A percentile compares a stretch with the other conserved stretches of the same genome.
Conservation (phyloP, 2,797 vertebrate species). For the Pipistrellus kuhlii region DNA sequence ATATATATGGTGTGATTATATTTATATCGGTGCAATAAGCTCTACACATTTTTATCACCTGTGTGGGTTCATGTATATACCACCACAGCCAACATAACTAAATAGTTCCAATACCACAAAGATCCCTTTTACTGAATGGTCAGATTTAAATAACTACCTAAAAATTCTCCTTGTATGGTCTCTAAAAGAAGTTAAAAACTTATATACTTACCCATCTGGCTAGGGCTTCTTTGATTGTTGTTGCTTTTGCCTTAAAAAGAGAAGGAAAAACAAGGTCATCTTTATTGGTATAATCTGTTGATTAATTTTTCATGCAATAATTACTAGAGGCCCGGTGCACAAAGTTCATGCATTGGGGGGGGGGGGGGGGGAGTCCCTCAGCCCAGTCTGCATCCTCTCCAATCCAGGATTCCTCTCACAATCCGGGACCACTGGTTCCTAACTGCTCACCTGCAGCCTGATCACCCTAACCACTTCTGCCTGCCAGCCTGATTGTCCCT, state of each 20-base stretch:
- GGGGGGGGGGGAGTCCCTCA: no score
- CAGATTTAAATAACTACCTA: conserved; percentile 35
- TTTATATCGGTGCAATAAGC: not conserved
- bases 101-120: not conserved
- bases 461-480: no score
- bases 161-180: conserved; percentile 19
- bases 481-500: no score
- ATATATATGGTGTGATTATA: not conserved
- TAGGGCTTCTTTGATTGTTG: conserved; percentile 93
- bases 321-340: not conserved
- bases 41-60: conserved; percentile 17
- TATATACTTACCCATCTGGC: conserved; percentile 90
- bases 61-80: not conserved
- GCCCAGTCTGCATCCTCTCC: no score
- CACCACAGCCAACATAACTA: not conserved
- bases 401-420: no score
- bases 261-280: conserved; percentile 65
- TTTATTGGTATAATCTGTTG: conserved; percentile 50
- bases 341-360: no score
- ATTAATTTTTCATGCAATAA: conserved; percentile 52
- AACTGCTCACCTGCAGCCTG: no score
- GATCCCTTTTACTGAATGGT: not conserved
- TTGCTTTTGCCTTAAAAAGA: conserved; percentile 91
- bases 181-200: conserved; percentile 54
- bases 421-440: no score